phyloP scores from a whole-genome alignment of 2,888 invertebrate species.

The Temnothorax ravouxi region DNA sequence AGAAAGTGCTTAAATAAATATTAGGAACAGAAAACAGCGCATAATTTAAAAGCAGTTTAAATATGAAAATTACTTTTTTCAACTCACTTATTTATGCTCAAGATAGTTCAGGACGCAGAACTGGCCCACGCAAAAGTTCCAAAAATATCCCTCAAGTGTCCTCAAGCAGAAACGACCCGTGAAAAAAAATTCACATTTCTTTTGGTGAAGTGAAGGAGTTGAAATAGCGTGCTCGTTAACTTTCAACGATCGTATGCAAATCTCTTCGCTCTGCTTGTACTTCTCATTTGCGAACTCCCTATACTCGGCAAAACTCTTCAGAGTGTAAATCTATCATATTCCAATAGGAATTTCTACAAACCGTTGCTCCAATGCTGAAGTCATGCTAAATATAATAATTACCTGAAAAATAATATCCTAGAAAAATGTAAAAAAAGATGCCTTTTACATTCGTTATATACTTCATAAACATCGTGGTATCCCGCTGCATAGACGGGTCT shows the following conservation, averaged over 20 bases:
- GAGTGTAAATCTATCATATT: not conserved
- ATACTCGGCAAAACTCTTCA: slow-evolving; percentile 69
- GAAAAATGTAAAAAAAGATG: not conserved
- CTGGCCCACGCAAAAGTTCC: not conserved
- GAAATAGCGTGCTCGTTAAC: slow-evolving; percentile 60
- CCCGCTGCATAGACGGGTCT: not conserved
- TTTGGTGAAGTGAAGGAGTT: slow-evolving; percentile 1
- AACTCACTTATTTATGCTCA: not conserved
- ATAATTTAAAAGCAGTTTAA: slow-evolving; percentile 7
- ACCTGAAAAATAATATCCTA: not conserved
- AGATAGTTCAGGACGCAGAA: slow-evolving; percentile 1
- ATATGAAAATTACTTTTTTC: slow-evolving; percentile 10
- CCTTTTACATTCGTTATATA: not conserved
- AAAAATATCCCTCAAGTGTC: slow-evolving; percentile 4
- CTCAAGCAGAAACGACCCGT: not conserved
- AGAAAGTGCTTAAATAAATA: slow-evolving; percentile 1
- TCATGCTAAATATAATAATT: not conserved
- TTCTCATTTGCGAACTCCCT: slow-evolving; percentile 84
- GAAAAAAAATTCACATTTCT: slow-evolving; percentile 29
- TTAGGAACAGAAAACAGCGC: not conserved
- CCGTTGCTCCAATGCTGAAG: not conserved
- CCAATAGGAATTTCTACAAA: not conserved
- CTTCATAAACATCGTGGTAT: not conserved
- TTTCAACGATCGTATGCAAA: slow-evolving; percentile 56
- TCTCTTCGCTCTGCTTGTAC: slow-evolving; percentile 81